phyloP scores from a whole-genome alignment of 2,113 vertebrate species.

The Clarias batrachus region DNA sequence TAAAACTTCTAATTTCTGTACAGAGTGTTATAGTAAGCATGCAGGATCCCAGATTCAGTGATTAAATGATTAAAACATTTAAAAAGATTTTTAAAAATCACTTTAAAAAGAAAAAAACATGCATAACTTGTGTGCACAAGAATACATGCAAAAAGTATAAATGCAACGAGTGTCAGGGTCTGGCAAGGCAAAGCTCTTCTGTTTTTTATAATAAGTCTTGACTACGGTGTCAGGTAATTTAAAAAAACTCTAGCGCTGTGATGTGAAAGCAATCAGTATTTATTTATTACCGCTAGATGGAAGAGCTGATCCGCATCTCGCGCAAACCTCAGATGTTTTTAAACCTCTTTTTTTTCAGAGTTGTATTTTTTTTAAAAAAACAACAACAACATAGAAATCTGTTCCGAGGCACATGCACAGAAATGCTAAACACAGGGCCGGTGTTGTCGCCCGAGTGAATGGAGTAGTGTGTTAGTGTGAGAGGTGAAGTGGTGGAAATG shows the following conservation, averaged over 20 bases:
- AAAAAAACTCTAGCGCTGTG: not conserved
- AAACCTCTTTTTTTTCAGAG: not conserved
- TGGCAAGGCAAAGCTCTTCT: too few relatives aligned
- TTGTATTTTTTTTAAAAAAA: not conserved
- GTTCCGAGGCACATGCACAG: not conserved
- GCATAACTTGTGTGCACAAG: too few relatives aligned
- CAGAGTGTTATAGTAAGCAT: too few relatives aligned
- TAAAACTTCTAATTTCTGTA: too few relatives aligned
- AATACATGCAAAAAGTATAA: too few relatives aligned
- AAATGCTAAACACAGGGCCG: not conserved
- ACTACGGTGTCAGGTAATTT: not conserved
- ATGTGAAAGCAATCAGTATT: not conserved
- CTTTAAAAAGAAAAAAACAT: too few relatives aligned
- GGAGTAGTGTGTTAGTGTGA: not conserved
- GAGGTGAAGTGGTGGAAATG: not conserved
- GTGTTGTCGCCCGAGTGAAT: not conserved
- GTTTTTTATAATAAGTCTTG: too few relatives aligned
- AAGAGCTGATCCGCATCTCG: not conserved
- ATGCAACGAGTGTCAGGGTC: not conserved
- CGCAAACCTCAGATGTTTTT: not conserved
- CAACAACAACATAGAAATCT: not conserved
- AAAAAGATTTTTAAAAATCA: too few relatives aligned
- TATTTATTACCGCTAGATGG: slow-evolving; percentile 30
- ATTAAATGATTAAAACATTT: too few relatives aligned
- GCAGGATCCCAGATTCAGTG: too few relatives aligned